Evolutionary conservation across 2,797 vertebrate genomes (phyloP).

Genomic region (Loris lydekkerianus): DNA sequence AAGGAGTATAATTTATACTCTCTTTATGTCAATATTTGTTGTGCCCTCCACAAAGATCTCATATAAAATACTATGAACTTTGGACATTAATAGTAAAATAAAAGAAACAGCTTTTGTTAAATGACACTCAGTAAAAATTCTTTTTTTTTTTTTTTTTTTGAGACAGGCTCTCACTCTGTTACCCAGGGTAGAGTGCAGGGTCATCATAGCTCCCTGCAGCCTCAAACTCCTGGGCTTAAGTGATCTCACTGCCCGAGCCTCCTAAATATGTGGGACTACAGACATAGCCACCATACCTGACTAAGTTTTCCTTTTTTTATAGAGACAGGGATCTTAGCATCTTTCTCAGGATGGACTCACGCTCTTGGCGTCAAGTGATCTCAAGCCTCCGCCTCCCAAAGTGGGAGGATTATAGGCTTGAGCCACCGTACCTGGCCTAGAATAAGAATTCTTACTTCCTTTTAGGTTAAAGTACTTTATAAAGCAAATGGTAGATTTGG

Average conservation of each 20-base stretch:
- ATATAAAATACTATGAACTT: background rate
- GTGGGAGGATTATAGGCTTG: too few species aligned
- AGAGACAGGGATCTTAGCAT: too few species aligned
- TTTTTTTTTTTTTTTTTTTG: background rate
- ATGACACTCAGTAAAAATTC: background rate
- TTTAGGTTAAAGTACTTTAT: slow-evolving; percentile 52
- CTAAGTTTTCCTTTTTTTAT: background rate
- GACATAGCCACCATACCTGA: background rate
- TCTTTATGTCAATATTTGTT: slow-evolving; percentile 6
- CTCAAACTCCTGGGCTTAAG: background rate
- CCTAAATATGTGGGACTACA: background rate
- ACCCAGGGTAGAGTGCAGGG: background rate
- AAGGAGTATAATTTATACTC: background rate
- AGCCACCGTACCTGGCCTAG: background rate
- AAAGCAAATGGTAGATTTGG: slow-evolving; percentile 26
- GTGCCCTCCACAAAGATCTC: background rate
- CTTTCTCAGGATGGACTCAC: too few species aligned
- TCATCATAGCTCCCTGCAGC: background rate
- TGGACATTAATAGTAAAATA: background rate
- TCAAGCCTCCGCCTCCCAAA: too few species aligned
- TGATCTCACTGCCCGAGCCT: too few species aligned
- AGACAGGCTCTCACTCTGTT: background rate
- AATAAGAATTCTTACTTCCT: background rate
- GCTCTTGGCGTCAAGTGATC: too few species aligned
- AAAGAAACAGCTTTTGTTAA: slow-evolving; percentile 45